These are phyloP conservation scores for Meteorus cinctellus DNA, from an alignment of 2,888 invertebrate species.

Conservation along the genomic window DNA sequence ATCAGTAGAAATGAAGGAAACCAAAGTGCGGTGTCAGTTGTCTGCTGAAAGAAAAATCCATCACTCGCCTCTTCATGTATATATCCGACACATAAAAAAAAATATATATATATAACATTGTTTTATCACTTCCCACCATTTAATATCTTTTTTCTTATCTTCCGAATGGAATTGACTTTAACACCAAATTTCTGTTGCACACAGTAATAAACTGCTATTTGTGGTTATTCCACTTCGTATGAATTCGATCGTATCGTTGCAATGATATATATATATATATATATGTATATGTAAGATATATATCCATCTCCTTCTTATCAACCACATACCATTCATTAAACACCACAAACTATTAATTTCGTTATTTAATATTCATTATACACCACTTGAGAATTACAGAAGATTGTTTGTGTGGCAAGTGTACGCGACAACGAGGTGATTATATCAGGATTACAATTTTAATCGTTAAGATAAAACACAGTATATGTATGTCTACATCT, in stretches of 20 bases:
- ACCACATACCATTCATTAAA: slow-evolving; percentile 29
- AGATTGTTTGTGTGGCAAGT: slow-evolving; percentile 26
- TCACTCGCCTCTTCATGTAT: not conserved
- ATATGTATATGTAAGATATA: not conserved
- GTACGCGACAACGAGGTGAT: slow-evolving; percentile 45
- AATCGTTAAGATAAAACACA: slow-evolving; percentile 46
- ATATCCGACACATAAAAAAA: not conserved
- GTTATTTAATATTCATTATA: slow-evolving; percentile 55
- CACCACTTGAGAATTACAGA: not conserved
- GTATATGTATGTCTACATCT: not conserved
- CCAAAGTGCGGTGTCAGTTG: slow-evolving; percentile 34
- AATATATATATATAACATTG: not conserved
- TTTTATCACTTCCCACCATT: not conserved
- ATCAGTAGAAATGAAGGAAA: slow-evolving; percentile 1
- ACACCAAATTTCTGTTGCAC: not conserved
- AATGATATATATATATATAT: not conserved
- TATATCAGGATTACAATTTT: slow-evolving; percentile 55
- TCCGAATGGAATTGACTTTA: not conserved
- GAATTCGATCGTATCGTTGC: slow-evolving; percentile 14
- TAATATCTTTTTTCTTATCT: too few species aligned
- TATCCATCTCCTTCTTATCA: not conserved
- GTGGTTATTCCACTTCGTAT: slow-evolving; percentile 15
- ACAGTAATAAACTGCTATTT: not conserved
- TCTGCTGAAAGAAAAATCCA: slow-evolving; percentile 13
- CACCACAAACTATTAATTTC: slow-evolving; percentile 55